phyloP scores from a whole-genome alignment of 2,888 invertebrate species.

The Pseudococcus viburni region DNA sequence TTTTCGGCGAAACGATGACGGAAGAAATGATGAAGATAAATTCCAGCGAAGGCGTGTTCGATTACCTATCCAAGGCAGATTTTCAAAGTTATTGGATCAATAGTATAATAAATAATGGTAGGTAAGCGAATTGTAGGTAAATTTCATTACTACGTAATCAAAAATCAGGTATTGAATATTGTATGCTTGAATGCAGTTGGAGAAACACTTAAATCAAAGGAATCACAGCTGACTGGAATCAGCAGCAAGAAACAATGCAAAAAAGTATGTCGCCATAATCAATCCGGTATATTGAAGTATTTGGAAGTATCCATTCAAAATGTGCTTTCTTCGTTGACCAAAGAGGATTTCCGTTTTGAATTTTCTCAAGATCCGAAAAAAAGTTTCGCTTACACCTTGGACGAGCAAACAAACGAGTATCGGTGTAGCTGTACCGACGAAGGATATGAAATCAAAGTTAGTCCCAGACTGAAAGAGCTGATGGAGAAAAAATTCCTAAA shows the following conservation, averaged over 20 bases:
- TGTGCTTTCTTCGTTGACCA: background rate
- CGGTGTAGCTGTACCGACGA: background rate
- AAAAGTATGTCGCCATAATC: background rate
- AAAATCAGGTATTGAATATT: too few species aligned
- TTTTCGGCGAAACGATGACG: conserved; percentile 31
- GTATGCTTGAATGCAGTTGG: background rate
- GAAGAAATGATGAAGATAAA: background rate
- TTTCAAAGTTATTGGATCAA: conserved; percentile 26
- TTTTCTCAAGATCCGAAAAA: conserved; percentile 19
- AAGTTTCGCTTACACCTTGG: background rate
- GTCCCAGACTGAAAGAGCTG: conserved; percentile 1
- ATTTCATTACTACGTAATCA: background rate
- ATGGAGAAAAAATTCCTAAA: background rate
- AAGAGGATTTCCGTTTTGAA: conserved; percentile 2
- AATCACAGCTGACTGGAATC: background rate
- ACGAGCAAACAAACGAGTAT: background rate
- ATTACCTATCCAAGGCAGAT: conserved; percentile 15
- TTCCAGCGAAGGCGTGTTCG: conserved; percentile 10
- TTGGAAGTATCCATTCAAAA: background rate
- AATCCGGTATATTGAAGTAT: background rate
- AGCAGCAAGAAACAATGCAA: conserved; percentile 4
- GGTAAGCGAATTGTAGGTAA: background rate
- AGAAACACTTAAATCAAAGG: background rate
- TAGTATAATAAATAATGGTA: conserved; percentile 6
- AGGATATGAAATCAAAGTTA: background rate